Evolutionary conservation across 2,797 vertebrate genomes (phyloP).

Genomic region (Columba guinea): DNA sequence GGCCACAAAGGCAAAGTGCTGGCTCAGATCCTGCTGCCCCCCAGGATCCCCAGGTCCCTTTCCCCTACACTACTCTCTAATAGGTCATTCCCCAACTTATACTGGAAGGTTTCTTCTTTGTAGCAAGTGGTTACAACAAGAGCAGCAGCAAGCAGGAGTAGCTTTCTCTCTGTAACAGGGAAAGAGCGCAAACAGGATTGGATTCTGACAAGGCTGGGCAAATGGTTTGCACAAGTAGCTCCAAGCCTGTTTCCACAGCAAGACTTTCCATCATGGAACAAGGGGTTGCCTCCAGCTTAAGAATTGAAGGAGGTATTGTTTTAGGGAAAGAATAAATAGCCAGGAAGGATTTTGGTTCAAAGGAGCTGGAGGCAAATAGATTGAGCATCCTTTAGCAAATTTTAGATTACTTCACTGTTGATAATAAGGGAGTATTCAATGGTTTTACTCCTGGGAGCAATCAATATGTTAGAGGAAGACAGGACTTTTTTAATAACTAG

Average conservation of each 20-base stretch:
- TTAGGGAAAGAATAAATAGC: background rate
- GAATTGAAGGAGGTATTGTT: background rate
- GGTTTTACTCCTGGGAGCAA: slow-evolving; percentile 29
- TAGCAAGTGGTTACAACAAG: background rate
- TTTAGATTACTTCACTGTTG: slow-evolving; percentile 37
- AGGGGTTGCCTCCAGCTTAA: background rate
- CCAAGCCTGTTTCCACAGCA: background rate
- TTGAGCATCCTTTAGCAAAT: slow-evolving; percentile 34
- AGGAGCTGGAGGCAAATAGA: background rate
- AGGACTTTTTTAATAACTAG: background rate
- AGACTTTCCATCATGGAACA: fast-evolving
- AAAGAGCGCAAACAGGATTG: background rate
- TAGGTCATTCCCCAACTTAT: too few relatives aligned
- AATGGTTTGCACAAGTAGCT: background rate
- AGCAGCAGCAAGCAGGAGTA: background rate
- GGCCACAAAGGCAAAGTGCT: too few relatives aligned
- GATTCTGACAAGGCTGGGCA: background rate
- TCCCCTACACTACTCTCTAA: too few relatives aligned
- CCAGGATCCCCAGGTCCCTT: too few relatives aligned
- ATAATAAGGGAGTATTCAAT: slow-evolving; percentile 30
- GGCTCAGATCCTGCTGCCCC: too few relatives aligned
- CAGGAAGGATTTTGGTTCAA: slow-evolving; percentile 3
- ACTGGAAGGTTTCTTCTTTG: background rate
- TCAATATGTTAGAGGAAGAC: background rate
- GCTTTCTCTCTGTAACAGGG: background rate